Evolutionary conservation across 1,140 invertebrate genomes (phyloP), one percentile per base, ranked within the genome.

Genomic region (Caenorhabditis tropicalis): DNA sequence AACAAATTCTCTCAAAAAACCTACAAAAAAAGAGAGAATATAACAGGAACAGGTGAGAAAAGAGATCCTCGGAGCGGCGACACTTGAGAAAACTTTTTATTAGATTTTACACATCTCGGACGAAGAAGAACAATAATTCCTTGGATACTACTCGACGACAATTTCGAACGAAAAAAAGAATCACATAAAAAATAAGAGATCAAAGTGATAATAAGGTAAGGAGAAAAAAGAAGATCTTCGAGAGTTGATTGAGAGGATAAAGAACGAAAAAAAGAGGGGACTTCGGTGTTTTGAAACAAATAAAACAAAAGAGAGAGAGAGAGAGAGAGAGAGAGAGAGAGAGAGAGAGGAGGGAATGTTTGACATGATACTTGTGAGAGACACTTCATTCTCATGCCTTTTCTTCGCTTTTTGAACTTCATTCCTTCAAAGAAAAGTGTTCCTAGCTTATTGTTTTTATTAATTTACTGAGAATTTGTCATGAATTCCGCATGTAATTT

Each of bases 301-400:
- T 65, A 65, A 65, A 65, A 33, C n/a, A n/a, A n/a, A n/a, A n/a
- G n/a, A n/a, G n/a, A n/a, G n/a, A n/a, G n/a, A n/a, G n/a, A n/a
- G n/a, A n/a, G n/a, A n/a, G n/a, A n/a, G n/a, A n/a, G n/a, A n/a
- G n/a, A n/a, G n/a, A n/a, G n/a, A n/a, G n/a, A n/a, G n/a, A n/a
- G n/a, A n/a, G n/a, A n/a, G n/a, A n/a, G 16, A 3, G n/a, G 31
- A 36, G 58, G 36, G 29, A 65, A 33, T 65, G 58, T 65, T 65
- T 65, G 58, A 65, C 58, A 65, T 65, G 58, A 65, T 65, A 65
- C 58, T 65, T 65, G 58, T 65, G 58, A 19, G 58, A 65, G 58
- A 65, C 58, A 65, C 58, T 65, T 65, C 58, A 65, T 31, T 65
- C 58, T 65, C 58, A 65, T 56, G 53, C 53, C 15, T 27, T 56